Evolutionary conservation across 2,113 vertebrate genomes (phyloP), one percentile per base, ranked within the genome.

Genomic region (Asarcornis scutulata): DNA sequence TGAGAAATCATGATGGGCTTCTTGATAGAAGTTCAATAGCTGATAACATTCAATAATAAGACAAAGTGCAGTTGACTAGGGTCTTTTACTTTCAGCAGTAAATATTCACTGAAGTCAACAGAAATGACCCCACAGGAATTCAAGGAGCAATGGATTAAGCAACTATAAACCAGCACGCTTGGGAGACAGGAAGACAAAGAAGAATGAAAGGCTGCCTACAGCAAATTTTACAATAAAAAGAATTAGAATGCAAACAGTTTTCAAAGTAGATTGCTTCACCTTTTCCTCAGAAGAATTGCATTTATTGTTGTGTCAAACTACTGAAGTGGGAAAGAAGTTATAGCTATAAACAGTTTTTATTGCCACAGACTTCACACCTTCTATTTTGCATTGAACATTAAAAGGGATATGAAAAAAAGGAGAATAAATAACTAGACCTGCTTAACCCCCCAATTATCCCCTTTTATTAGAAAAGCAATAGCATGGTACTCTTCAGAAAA

Each of bases 281-380:
- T 91, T 94, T 95, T 73, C 78, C 68, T 60, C 59, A 72, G 75
- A 91, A 93, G 78, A 93, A 52, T 31, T 17, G 52, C 78, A 86
- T 96, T 97, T 96, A 94, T 83, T 90, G 60, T 16, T 84, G 34
- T 73, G 71, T 92, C 83, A 90, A 96, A 93, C 38, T 69, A 84
- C 27, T 91, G 92, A 97, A 93, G 73, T 32, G 32, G 59, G n/a
- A 93, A 95, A 63, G 73, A 71, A 91, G 72, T 96, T 86, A 89
- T 0, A 87, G 77, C 88, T 89, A 91, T 96, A 84, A 98, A 91
- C n/a, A 86, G n/a, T 36, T 97, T 87, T 97, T 95, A 97, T 85
- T 95, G 90, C 91, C 85, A 85, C 48, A 84, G 89, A 93, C 86
- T 96, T 97, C 52, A 90, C 56, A 16, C 77, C 46, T 96, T 97